Evolutionary conservation across 2,888 invertebrate genomes (phyloP), one percentile per base, ranked within the genome.

Genomic region (Stenichneumon culpator): DNA sequence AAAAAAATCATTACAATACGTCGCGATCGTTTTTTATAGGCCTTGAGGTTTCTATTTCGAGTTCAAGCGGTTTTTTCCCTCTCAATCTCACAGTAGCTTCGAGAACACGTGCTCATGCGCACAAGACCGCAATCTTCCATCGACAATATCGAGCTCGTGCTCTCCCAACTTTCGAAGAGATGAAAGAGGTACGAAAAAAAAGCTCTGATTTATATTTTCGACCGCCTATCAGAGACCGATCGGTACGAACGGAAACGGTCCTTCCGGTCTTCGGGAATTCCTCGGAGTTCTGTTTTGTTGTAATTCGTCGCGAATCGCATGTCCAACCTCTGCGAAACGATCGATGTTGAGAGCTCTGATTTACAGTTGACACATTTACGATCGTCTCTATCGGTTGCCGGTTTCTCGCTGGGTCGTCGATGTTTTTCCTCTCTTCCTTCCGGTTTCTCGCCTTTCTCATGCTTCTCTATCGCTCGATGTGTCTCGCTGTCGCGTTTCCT

Each of bases 301-400:
- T 75, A 83, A 65, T 63, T 77, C 44, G 54, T 83, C 57, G 63
- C 50, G 70, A 83, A 3, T 68, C 65, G 52, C 63, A 65, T 73
- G 50, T 74, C 44, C 5, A 60, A 32, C 57, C 11, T 39, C 44
- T n/a, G 50, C 57, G 36, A 69, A 70, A 63, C 47, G 39, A 63
- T 39, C 78, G 73, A 74, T 84, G 74, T 74, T 70, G 70, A 74
- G 80, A 73, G 72, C 86, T 72, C 83, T 80, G 86, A 86, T 80
- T 84, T 84, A 86, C 77, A 60, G 78, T 68, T 74, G 83, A 78
- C 82, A 67, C 78, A 79, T 83, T 83, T 78, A 79, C 78, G 77
- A 79, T 83, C 82, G 69, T 57, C 65, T 82, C 50, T n/a, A 52
- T 60, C 79, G 57, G 44, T 73, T n/a, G 19, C 32, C 50, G 50